Evolutionary conservation across 2,113 vertebrate genomes (phyloP).

Genomic region (Corythornis vintsioides): DNA sequence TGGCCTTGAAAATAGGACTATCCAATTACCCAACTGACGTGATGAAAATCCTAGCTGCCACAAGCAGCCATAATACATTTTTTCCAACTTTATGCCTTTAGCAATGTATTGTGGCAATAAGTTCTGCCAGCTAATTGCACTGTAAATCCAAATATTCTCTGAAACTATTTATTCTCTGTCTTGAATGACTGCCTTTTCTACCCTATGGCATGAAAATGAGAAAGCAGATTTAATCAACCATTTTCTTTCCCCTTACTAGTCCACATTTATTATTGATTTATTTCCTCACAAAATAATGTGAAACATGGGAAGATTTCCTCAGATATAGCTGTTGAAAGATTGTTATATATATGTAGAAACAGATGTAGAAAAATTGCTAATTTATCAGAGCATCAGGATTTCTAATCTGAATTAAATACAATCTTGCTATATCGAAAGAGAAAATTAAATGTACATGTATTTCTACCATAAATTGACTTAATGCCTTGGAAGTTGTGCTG

Average conservation of each 20-base stretch:
- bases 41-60: background rate
- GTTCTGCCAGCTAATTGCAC: background rate
- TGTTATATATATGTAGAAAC: background rate
- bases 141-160: background rate
- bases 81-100: background rate
- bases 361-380: background rate
- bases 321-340: background rate
- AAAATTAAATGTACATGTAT: background rate
- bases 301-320: background rate
- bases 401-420: background rate
- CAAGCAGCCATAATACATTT: background rate
- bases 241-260: background rate
- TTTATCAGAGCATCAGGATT: background rate
- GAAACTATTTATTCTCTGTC: background rate
- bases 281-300: background rate
- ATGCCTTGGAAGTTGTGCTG: background rate
- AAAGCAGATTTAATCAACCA: background rate
- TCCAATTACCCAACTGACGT: background rate
- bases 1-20: background rate
- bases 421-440: background rate
- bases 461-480: background rate
- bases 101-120: background rate
- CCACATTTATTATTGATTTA: background rate
- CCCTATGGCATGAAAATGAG: background rate
- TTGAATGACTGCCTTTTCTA: background rate